These are phyloP conservation scores for Spodoptera frugiperda DNA, from an alignment of 1,140 invertebrate species.

Conservation along the genomic window DNA sequence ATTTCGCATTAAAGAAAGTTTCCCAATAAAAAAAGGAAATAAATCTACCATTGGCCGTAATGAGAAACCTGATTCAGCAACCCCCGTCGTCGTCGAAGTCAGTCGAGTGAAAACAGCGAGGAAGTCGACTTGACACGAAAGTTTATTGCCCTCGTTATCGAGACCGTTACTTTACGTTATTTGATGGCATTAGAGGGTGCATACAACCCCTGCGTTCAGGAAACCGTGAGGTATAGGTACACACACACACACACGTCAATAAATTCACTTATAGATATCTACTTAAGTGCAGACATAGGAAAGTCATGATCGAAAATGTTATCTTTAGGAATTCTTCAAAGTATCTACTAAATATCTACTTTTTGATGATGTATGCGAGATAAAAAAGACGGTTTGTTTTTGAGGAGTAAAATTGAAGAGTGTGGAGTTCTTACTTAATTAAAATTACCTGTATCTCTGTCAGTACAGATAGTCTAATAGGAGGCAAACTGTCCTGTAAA, in stretches of 20 bases:
- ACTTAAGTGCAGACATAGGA: not conserved
- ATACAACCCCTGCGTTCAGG: conserved; percentile 50
- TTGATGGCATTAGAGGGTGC: conserved; percentile 81
- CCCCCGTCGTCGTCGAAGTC: conserved; percentile 61
- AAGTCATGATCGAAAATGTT: too few species aligned
- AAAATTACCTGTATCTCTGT: too few species aligned
- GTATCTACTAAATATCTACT: too few species aligned
- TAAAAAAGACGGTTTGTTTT: too few species aligned
- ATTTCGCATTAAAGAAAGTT: not conserved
- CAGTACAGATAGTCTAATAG: too few species aligned
- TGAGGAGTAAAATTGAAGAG: too few species aligned
- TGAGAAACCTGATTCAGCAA: conserved; percentile 12
- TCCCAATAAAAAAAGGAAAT: conserved; percentile 10
- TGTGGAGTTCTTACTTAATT: too few species aligned
- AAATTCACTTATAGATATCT: not conserved
- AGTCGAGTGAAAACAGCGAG: conserved; percentile 78
- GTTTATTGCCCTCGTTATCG: conserved; percentile 83
- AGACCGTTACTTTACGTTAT: conserved; percentile 80
- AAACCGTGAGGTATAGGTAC: conserved; percentile 17
- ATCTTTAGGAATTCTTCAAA: too few species aligned
- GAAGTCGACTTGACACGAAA: conserved; percentile 68
- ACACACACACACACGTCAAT: not conserved
- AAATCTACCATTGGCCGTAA: conserved; percentile 6
- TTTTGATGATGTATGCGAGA: too few species aligned
- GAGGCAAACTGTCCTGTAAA: too few species aligned